Evolutionary conservation across 2,113 vertebrate genomes (phyloP), one percentile per base, ranked within the genome.

Genomic region (Fulica atra): DNA sequence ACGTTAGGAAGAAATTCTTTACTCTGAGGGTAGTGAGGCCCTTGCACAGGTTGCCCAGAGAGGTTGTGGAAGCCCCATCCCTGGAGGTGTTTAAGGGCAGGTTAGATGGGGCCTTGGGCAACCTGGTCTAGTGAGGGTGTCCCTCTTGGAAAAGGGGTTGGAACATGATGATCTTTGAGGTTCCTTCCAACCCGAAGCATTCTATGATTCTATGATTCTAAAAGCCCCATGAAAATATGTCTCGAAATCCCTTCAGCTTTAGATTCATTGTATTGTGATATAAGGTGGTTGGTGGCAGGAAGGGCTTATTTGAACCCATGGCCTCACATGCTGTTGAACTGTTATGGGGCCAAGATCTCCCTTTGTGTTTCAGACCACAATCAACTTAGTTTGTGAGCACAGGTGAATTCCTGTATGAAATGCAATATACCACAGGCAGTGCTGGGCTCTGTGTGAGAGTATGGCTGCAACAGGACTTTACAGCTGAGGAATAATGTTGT

Each of bases 361-460:
- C 13, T 44, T 68, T 38, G 33, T 10, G 12, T 96, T 97, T 88
- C 87, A 96, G 88, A 72, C 16, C 65, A 56, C 24, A 88, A 44
- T 84, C 74, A 77, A 79, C 61, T 78, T 84, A n/a, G 18, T 46
- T 71, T 84, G 44, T 93, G 64, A 94, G 65, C 11, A 12, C 61
- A 84, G 70, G 35, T 88, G 89, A 93, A 89, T 91, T 94, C 53
- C 33, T 81, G 60, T 74, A 73, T 79, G 85, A 81, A 54, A 81
- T 0, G 1, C 53, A 95, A 61, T 84, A 81, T 8, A 12, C 33
- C 91, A 68, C 57, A 83, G 73, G 48, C 9, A 4, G 28, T 50
- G 19, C 25, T 78, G 56, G 48, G 44, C 72, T 96, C 66, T 89
- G 54, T 87, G 9, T 71, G 59, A 73, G 76, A 38, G 50, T 36